Evolutionary conservation across 53 echinoderm and acorn worm species (phyloP), one percentile per base, ranked within the genome.

Genomic region (Actinopyga echinites): DNA sequence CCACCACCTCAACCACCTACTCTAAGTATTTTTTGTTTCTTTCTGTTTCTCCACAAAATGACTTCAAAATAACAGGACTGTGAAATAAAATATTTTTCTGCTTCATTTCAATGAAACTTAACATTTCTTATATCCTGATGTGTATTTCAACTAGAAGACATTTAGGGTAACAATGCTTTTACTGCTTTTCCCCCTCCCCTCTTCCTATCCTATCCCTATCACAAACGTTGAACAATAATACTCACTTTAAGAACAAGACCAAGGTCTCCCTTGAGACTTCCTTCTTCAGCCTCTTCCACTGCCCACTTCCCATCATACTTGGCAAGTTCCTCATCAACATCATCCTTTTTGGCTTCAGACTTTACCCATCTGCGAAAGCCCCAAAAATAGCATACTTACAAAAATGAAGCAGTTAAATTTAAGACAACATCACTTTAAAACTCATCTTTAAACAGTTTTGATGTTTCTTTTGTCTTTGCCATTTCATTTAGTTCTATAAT

Each of bases 281-380:
- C 85, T 6, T 84, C 82, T 15, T 49, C 87, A 32, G 96, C 86
- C 31, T 89, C 92, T 37, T 96, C 96, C 34, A 96, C 82, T 34
- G 87, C 86, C 93, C 93, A 96, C 82, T 93, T 80, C 28, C 96
- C 96, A 56, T 93, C 93, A 69, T 91, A 93, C 82, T 93, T 96
- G 30, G 96, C 69, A 53, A 93, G 77, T 25, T 93, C 93, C 24
- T 90, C 96, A 56, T 93, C 96, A 6, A 93, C 96, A 56, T 86
- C 96, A 78, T 96, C 93, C 66, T 96, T 96, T 87, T 93, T 96
- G 49, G 96, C 96, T n/a, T 83, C 61, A 2, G 96, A 96, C n/a
- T 68, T 81, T 10, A 91, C 45, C 96, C 96, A 96, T 44, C 96
- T 96, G 69, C 4, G 36, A 4, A 42, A 2, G 57, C 56, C 74